Evolutionary conservation across 2,113 vertebrate species (phyloP).

Genomic region (Falco punctatus): DNA sequence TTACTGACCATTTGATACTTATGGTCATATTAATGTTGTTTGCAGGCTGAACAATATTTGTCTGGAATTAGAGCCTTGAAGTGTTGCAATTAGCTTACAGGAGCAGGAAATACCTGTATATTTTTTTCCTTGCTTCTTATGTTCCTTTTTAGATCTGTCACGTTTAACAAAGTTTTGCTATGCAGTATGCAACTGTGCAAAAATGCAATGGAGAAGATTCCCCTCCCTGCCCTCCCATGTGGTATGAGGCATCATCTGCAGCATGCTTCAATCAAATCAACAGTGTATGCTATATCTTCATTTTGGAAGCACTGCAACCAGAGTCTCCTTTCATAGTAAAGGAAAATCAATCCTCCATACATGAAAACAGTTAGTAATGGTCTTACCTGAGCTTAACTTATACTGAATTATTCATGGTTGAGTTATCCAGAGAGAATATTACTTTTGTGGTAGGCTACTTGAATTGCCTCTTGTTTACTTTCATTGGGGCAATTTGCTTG

Average conservation of each 20-base stretch:
- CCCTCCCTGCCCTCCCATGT: accelerated
- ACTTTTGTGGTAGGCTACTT: background rate
- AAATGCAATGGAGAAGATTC: background rate
- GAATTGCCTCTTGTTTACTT: background rate
- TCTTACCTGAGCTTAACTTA: slow-evolving; percentile 5
- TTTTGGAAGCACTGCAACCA: background rate
- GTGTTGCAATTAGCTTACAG: background rate
- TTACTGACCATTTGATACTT: background rate
- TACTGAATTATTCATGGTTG: slow-evolving; percentile 28
- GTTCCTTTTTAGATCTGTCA: background rate
- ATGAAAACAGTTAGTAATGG: slow-evolving; percentile 39
- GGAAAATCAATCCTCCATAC: slow-evolving; percentile 42
- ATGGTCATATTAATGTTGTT: background rate
- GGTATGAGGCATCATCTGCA: background rate
- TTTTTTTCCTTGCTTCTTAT: background rate
- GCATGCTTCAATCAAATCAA: background rate
- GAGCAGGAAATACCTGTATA: background rate
- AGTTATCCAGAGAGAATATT: background rate
- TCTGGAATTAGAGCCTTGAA: background rate
- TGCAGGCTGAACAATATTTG: background rate
- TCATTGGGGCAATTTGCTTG: background rate
- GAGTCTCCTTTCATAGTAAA: background rate
- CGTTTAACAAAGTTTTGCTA: background rate
- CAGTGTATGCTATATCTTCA: background rate
- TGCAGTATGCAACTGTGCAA: background rate